A percentile compares a stretch with the other conserved stretches of the same genome.
These are phyloP conservation scores for Hoplostethus mediterraneus DNA, from an alignment of 2,797 vertebrate genomes.

Conservation along the genomic window DNA sequence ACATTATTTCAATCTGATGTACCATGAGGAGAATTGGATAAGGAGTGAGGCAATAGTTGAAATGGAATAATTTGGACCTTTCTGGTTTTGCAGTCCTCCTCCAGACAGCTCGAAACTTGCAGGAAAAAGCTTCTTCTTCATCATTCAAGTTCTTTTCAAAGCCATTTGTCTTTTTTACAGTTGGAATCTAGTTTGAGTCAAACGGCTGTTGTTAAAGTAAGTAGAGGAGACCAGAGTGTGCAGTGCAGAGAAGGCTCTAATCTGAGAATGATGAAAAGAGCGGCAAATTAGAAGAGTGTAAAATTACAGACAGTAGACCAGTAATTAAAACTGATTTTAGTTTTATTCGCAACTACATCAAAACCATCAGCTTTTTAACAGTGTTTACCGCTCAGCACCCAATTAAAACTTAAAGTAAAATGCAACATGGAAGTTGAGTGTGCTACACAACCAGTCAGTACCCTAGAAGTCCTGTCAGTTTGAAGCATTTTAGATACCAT, in stretches of 20 bases:
- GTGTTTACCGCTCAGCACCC: neutral
- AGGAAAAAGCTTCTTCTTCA: too few relatives aligned
- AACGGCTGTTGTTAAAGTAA: conserved; percentile 30
- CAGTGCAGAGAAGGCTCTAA: conserved; percentile 44
- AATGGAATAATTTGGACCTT: neutral
- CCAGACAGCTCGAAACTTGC: neutral
- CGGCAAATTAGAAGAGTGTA: conserved; percentile 39
- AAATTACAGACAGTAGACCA: conserved; percentile 48
- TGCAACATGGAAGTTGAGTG: neutral
- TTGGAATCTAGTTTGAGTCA: conserved; percentile 10
- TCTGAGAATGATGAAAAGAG: conserved; percentile 52
- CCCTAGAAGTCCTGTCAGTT: neutral
- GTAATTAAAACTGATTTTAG: conserved; percentile 1
- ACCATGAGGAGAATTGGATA: neutral
- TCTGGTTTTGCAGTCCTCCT: neutral
- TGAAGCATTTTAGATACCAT: neutral
- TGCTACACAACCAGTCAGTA: neutral
- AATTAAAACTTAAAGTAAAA: conserved; percentile 9
- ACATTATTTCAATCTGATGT: conserved; percentile 2
- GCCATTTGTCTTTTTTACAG: conserved; percentile 8
- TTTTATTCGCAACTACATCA: conserved; percentile 28
- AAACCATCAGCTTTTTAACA: conserved; percentile 16
- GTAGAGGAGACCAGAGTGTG: conserved; percentile 41
- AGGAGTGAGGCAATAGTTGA: neutral
- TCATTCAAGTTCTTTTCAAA: conserved; percentile 28